phyloP scores from a whole-genome alignment of 1,140 invertebrate genomes.

The Vollenhovia emeryi region DNA sequence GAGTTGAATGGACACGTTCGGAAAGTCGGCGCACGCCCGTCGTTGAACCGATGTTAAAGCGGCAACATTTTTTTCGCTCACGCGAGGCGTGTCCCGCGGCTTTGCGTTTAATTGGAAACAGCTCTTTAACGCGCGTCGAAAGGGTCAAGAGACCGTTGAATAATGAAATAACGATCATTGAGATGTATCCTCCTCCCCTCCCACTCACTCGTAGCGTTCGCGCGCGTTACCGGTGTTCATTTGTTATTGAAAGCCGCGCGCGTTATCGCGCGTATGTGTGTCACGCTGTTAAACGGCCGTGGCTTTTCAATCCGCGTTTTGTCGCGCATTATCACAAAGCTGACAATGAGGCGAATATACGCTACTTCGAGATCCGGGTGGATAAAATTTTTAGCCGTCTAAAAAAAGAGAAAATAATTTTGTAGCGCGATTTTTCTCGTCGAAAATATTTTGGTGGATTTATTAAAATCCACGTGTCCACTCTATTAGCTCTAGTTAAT shows the following conservation, averaged over 20 bases:
- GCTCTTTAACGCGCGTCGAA: constrained; percentile 39
- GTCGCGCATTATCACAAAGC: constrained; percentile 29
- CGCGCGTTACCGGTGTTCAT: constrained; percentile 30
- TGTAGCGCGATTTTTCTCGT: neutral
- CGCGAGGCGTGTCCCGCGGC: neutral
- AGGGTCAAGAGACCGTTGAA: constrained; percentile 42
- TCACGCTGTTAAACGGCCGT: constrained; percentile 4
- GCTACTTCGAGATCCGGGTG: neutral
- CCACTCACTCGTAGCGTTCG: neutral
- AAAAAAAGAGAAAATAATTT: neutral
- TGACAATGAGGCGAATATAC: neutral
- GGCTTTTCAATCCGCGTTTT: constrained; percentile 20
- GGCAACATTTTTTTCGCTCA: neutral
- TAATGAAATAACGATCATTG: constrained; percentile 41
- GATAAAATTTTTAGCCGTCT: neutral
- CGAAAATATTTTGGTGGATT: neutral
- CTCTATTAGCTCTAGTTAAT: neutral
- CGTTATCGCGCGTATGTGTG: neutral
- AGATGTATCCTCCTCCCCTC: constrained; percentile 9
- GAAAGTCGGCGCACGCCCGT: neutral
- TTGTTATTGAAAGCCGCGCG: neutral
- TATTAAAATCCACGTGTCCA: neutral
- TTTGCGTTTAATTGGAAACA: constrained; percentile 38
- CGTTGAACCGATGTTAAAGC: neutral
- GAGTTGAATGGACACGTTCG: neutral